Evolutionary conservation across 2,113 vertebrate species (phyloP).

Genomic region (Neodon shergylaensis): DNA sequence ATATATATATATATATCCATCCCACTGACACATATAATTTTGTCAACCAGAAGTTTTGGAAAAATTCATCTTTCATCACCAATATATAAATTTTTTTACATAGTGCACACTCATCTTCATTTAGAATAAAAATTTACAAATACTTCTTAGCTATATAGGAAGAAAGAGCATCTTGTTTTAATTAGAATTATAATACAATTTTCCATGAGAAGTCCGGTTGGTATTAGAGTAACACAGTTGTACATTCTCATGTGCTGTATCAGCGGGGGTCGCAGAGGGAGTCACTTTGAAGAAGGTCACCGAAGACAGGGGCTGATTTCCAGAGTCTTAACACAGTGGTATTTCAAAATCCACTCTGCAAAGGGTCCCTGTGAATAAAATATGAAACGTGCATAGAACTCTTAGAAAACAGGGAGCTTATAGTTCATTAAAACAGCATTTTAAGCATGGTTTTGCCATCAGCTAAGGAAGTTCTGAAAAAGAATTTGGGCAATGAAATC

Average conservation of each 20-base stretch:
- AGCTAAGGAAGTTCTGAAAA: not conserved
- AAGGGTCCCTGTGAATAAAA: not conserved
- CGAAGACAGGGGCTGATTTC: not conserved
- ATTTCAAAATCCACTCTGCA: not conserved
- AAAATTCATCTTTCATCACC: not conserved
- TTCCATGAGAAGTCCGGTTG: not conserved
- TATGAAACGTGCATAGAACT: not conserved
- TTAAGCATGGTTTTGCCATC: not conserved
- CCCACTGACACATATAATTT: not conserved
- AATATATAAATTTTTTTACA: not conserved
- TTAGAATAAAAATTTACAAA: slow-evolving; percentile 1
- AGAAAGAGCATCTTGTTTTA: slow-evolving; percentile 17
- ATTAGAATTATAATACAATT: slow-evolving; percentile 27
- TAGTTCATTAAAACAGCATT: not conserved
- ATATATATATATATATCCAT: not conserved
- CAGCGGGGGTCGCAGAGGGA: not conserved
- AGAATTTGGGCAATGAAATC: not conserved
- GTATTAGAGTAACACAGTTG: not conserved
- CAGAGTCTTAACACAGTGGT: not conserved
- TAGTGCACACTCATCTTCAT: not conserved
- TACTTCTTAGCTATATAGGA: not conserved
- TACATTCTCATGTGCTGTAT: not conserved
- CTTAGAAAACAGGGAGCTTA: not conserved
- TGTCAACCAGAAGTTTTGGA: not conserved
- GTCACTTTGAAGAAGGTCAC: not conserved